Conservation (phyloP, 2,888 invertebrate genomes). For the Podotricha telesiphe region DNA sequence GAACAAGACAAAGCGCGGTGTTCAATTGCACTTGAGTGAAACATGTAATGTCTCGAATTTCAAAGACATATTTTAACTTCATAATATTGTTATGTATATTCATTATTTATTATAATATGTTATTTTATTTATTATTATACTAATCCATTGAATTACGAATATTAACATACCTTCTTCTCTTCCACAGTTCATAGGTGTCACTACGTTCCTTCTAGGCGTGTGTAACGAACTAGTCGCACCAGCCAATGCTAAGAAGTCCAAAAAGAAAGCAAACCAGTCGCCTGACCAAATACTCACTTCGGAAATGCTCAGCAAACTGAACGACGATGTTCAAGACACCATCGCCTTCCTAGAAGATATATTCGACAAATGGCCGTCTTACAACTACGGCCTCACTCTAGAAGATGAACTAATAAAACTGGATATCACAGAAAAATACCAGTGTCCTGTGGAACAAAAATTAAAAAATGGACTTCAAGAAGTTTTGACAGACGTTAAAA, state of each 20-base stretch:
- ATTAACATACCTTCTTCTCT: neutral
- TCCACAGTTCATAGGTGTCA: conserved; percentile 83
- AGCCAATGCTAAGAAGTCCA: conserved; percentile 80
- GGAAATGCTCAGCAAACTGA: conserved; percentile 62
- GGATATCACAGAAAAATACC: conserved; percentile 61
- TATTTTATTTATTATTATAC: too few species aligned
- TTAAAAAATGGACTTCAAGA: conserved; percentile 76
- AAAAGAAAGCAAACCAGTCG: conserved; percentile 80
- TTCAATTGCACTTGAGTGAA: too few species aligned
- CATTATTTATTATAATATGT: too few species aligned
- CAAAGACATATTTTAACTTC: too few species aligned
- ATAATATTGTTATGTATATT: too few species aligned
- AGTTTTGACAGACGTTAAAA: conserved; percentile 78
- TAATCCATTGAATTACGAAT: neutral
- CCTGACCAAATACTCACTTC: conserved; percentile 70
- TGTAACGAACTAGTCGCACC: conserved; percentile 81
- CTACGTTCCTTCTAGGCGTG: conserved; percentile 82
- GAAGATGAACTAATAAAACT: conserved; percentile 69
- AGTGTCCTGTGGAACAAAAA: conserved; percentile 71
- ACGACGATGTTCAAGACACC: conserved; percentile 62
- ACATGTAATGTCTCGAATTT: too few species aligned
- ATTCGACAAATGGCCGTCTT: conserved; percentile 72
- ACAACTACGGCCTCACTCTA: conserved; percentile 59
- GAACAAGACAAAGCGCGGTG: too few species aligned
- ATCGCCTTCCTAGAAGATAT: conserved; percentile 67